Evolutionary conservation across 2,113 vertebrate genomes (phyloP), one percentile per base, ranked within the genome.

Genomic region (Datnioides undecimradiatus): DNA sequence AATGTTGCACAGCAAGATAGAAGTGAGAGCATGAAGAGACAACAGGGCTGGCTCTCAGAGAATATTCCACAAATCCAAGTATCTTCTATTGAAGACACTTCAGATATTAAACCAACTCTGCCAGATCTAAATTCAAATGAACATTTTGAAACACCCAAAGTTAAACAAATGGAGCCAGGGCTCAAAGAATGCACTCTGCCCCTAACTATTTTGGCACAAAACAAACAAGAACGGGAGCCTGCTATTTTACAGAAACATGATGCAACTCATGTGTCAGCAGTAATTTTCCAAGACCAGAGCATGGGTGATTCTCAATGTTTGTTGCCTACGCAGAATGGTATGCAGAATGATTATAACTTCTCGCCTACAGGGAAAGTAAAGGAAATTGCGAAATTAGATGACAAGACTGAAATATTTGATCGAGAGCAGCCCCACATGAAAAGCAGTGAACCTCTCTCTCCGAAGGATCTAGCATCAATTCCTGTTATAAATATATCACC

Each of bases 401-500:
- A 77, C 31, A 45, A 89, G 46, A 46, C 31, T 55, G 55, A 64
- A 78, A 75, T 23, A 8, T 12, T 14, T 33, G 69, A 72, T 27
- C 11, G 4, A 14, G 73, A 72, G 49, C 55, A 78, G 38, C 16
- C 67, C 49, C 19, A n/a, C 0, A 27, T 23, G 19, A 36, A 60
- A 33, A 75, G 6, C 43, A 76, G 10, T 41, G 69, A 85, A 40
- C 23, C 36, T 46, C 76, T 76, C 27, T 77, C 79, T 73, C 85
- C 79, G 25, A 76, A 73, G 51, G 77, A 85, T n/a, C 70, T 23
- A 31, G 21, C 55, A 46, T 57, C 57, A 52, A 85, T 94, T 82
- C 93, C 94, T 67, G 66, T 87, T 57, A 91, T 93, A 73, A 93
- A 76, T 76, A 73, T 94, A 58, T 93, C 83, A 29, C 85, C 79